Percentiles rank a stretch among this genome's conserved stretches.
These are phyloP conservation scores for Oreochromis aureus DNA, from an alignment of 2,113 vertebrate species.

Conservation along the genomic window DNA sequence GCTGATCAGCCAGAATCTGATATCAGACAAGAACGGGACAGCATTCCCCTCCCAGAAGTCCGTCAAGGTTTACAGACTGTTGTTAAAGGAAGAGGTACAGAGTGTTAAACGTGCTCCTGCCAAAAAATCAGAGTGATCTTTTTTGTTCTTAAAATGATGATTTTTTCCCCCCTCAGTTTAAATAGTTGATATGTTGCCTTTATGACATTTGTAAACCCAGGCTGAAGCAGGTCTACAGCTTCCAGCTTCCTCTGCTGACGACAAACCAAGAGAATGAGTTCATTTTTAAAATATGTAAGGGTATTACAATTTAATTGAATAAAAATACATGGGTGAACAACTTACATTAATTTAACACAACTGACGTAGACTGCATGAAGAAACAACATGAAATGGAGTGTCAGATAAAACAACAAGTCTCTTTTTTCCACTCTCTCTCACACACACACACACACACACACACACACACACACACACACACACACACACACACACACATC, in stretches of 20 bases:
- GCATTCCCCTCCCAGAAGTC: not conserved
- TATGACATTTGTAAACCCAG: not conserved
- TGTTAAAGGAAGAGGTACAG: not conserved
- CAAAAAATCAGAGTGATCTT: not conserved
- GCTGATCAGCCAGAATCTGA: not conserved
- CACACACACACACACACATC: not conserved
- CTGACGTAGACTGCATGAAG: conserved; percentile 1
- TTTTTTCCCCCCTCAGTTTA: accelerated
- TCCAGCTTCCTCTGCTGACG: not conserved
- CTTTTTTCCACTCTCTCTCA: not conserved
- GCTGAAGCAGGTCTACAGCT: not conserved
- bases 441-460: too few relatives aligned
- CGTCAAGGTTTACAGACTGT: not conserved
- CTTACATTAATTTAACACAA: conserved; percentile 65
- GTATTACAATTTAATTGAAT: conserved; percentile 55
- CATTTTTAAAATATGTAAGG: conserved; percentile 6
- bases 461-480: not conserved
- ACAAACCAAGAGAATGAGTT: not conserved
- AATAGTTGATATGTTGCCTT: not conserved
- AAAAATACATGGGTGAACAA: conserved; percentile 2
- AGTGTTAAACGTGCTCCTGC: not conserved
- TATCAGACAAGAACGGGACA: not conserved
- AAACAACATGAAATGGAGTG: conserved; percentile 30
- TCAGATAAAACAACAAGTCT: not conserved
- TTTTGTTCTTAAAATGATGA: not conserved